Evolutionary conservation across 1,140 invertebrate species (phyloP), one percentile per base, ranked within the genome.

Genomic region (Zaprionus ghesquierei): DNA sequence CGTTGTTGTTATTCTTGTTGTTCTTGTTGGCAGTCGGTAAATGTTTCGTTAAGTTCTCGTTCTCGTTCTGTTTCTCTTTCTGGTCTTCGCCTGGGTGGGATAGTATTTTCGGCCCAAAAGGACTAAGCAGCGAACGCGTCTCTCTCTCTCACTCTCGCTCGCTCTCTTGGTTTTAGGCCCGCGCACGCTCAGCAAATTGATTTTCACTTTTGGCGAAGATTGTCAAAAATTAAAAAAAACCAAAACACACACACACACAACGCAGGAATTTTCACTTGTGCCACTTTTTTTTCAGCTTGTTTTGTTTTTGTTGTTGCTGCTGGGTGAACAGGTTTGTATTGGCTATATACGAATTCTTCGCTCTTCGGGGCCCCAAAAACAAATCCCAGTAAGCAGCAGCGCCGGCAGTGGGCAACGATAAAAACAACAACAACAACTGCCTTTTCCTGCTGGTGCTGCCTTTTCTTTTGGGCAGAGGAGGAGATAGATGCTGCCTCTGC

Each of bases 181-280:
- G 82, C 82, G 82, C 82, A 81, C 75, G 54, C 75, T 86, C 58
- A 60, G 59, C 79, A 76, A 87, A 86, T 86, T 87, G 82, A 86
- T 86, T 86, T 86, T 86, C 82, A 86, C 82, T 86, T 86, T 86
- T 86, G 84, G 84, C 56, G 44, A 66, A 66, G 66, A 77, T 38
- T 70, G 72, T 75, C 72, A 69, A 75, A 75, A 41, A 41, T 41
- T 76, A 86, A 85, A 79, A 77, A 69, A 73, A 68, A 56, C 63
- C 66, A 64, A 20, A 13, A 66, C 53, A 56, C 38, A 65, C 13
- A 66, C 44, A 78, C 54, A 79, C 61, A 73, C 61, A 71, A 76
- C 74, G 65, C 79, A 82, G 84, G 84, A 87, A 87, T 87, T 87
- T 87, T 87, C 84, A 87, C 84, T 87, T 87, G 84, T 87, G 84